Conservation (phyloP, 53 echinoderm and acorn worm species). For the Henricia sp. region DNA sequence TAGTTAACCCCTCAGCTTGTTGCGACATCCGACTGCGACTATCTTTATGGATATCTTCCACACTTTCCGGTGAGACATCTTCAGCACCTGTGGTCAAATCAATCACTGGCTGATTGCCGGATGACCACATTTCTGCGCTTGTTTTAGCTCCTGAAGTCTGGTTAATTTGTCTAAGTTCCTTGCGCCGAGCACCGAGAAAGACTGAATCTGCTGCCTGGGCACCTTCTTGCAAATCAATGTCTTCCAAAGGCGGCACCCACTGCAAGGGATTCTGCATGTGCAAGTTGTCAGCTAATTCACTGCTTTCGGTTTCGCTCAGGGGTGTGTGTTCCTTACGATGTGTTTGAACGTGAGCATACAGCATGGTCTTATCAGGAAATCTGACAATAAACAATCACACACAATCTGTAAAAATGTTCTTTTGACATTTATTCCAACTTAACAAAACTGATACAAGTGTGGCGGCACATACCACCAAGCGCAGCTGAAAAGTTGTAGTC, state of each 20-base stretch:
- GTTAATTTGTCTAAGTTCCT: not conserved
- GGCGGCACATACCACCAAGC: no score
- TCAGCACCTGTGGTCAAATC: conserved; percentile 18
- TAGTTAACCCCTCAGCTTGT: not conserved
- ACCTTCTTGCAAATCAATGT: not conserved
- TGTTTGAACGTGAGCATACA: not conserved
- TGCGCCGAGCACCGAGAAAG: no score
- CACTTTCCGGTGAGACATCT: not conserved
- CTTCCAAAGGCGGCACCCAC: conserved; percentile 26
- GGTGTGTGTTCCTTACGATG: not conserved
- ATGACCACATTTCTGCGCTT: not conserved
- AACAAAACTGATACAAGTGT: no score
- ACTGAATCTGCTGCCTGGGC: not conserved
- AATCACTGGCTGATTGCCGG: conserved; percentile 32
- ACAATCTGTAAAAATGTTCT: no score
- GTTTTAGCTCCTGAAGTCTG: not conserved
- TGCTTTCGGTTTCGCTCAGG: not conserved
- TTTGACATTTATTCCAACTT: no score
- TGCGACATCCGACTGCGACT: not conserved
- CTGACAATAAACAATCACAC: not conserved
- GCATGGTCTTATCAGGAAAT: conserved; percentile 31
- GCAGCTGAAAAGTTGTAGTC: not conserved
- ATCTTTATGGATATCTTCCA: not conserved
- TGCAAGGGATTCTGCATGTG: conserved; percentile 43
- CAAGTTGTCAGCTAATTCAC: conserved; percentile 27